Evolutionary conservation across 92 coral and sea anemone species (phyloP), one percentile per base, ranked within the genome.

Genomic region (Actinostola sp.): DNA sequence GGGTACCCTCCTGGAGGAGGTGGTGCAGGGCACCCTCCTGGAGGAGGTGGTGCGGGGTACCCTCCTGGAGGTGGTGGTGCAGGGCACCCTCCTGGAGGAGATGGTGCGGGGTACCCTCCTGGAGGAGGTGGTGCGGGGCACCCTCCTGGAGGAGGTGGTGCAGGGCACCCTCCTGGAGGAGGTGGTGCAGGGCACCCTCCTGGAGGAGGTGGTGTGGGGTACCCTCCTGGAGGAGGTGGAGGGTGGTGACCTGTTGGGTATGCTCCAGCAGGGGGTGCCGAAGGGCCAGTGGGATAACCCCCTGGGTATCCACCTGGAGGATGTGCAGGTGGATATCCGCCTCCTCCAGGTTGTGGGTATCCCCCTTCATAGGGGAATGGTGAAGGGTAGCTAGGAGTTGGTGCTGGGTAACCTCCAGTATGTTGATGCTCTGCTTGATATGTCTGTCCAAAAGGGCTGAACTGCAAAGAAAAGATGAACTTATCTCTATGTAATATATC

Each of bases 391-490:
- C 30, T 30, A 13, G 75, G 73, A 24, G 14, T 23, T 7, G 27
- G 68, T 19, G 78, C 60, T 52, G 67, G 67, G 54, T 65, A 65
- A 10, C 66, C 65, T 12, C 44, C 63, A 1, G 57, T 25, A 5
- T 27, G 67, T 34, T 67, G 67, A 44, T 84, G 89, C 45, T 84
- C 89, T 11, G 89, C 78, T 11, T 65, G 44, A 58, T 78, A 84
- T 8, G 70, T 43, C 36, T 84, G 89, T 25, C 89, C 84, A 66
- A 70, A 84, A 3, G 89, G 89, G 69, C 89, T 84, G 71, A 84
- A 84, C 89, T 84, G 49, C 15, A 63, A 64, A 75, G 9, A 44
- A 53, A 20, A 7, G 8, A 39, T 7, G 7, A 39, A 39, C 7
- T 39, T 39, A 39, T 14, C 45, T 7, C 8, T 39, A 39, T 7